These are phyloP conservation scores for Caenorhabditis brenneri DNA, from an alignment of 1,140 invertebrate species.

Conservation along the genomic window DNA sequence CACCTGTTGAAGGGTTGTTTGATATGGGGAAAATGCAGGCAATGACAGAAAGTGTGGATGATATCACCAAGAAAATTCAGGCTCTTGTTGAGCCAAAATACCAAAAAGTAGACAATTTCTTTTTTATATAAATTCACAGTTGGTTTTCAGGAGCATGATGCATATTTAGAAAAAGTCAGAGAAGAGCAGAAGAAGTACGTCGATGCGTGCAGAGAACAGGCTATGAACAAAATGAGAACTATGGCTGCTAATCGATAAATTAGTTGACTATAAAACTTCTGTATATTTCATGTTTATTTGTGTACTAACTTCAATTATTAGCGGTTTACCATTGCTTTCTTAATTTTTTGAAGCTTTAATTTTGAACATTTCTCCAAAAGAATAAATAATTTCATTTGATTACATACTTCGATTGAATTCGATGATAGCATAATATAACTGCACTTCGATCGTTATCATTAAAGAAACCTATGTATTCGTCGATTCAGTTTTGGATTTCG, in stretches of 20 bases:
- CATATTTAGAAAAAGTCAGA: slow-evolving; percentile 29
- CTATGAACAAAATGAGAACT: slow-evolving; percentile 47
- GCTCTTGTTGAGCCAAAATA: slow-evolving; percentile 23
- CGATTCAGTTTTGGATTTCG: no score
- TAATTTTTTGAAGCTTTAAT: background rate
- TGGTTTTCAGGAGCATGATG: slow-evolving; percentile 38
- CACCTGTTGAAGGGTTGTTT: slow-evolving; percentile 43
- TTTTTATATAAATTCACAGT: background rate
- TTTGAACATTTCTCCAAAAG: no score
- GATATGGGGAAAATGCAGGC: slow-evolving; percentile 39
- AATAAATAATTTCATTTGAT: no score
- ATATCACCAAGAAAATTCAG: slow-evolving; percentile 39
- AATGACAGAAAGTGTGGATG: slow-evolving; percentile 16
- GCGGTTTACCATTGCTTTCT: background rate
- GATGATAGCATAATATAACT: no score
- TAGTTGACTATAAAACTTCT: background rate
- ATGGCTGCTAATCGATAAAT: background rate
- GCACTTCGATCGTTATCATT: no score
- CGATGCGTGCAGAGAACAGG: slow-evolving; percentile 39
- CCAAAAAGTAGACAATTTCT: background rate
- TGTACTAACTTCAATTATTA: background rate
- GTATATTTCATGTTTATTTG: background rate
- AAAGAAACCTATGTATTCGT: no score
- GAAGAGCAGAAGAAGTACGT: slow-evolving; percentile 43
- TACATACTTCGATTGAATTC: no score